These are phyloP conservation scores for Drosophila neotestacea DNA, from an alignment of 2,888 invertebrate genomes.

Conservation along the genomic window DNA sequence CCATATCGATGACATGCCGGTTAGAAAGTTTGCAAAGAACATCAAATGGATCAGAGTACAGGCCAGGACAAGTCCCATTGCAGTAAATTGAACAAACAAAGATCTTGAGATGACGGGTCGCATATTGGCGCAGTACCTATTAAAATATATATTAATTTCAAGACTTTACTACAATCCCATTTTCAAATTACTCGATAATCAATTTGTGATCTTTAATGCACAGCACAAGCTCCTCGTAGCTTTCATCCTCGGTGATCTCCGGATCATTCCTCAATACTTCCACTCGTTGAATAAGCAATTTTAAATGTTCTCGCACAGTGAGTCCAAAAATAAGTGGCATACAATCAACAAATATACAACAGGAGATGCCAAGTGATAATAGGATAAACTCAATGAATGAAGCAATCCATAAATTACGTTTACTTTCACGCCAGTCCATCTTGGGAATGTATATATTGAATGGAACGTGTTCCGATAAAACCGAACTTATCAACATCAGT, in stretches of 20 bases:
- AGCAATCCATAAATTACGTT: constrained; percentile 16
- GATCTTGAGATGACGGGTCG: constrained; percentile 40
- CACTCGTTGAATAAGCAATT: constrained; percentile 26
- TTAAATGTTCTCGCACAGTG: constrained; percentile 34
- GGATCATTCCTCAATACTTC: constrained; percentile 6
- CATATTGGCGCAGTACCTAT: constrained; percentile 43
- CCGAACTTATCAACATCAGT: constrained; percentile 6
- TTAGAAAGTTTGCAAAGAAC: constrained; percentile 28
- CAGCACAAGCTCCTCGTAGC: constrained; percentile 34
- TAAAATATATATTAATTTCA: background rate
- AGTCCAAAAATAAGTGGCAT: constrained; percentile 30
- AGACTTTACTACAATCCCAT: no score
- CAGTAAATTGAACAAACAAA: constrained; percentile 34
- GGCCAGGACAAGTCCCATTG: constrained; percentile 34
- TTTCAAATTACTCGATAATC: constrained; percentile 28
- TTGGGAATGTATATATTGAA: constrained; percentile 38
- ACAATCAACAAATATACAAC: constrained; percentile 20
- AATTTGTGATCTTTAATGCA: constrained; percentile 45
- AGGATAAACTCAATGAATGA: constrained; percentile 20
- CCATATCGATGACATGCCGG: constrained; percentile 19
- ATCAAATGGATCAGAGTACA: constrained; percentile 31
- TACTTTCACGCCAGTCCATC: constrained; percentile 31
- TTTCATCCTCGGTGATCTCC: background rate
- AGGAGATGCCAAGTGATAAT: background rate
- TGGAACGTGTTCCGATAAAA: constrained; percentile 19